Percentiles rank a stretch among this genome's conserved stretches.
Conservation (phyloP, 2,888 invertebrate genomes). For the Hoplodrina ambigua region DNA sequence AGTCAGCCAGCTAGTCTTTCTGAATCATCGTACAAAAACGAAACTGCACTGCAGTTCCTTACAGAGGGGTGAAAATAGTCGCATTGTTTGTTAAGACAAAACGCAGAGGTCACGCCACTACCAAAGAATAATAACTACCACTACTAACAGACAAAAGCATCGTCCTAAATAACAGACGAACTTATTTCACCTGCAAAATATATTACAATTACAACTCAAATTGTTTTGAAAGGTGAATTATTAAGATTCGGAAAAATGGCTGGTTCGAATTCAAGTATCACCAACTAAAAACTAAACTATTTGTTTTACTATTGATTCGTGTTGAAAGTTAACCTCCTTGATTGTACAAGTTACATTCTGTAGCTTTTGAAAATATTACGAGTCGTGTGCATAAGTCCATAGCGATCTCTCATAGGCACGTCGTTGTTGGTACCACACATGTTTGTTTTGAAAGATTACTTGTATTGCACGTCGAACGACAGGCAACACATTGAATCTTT, state of each 20-base stretch:
- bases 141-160: constrained; percentile 53
- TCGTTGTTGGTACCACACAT: not conserved
- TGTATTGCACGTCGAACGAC: not conserved
- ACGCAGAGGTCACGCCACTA: constrained; percentile 52
- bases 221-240: not conserved
- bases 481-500: constrained; percentile 11
- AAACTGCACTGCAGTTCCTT: constrained; percentile 51
- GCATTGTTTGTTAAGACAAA: constrained; percentile 64
- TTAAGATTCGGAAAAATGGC: too few relatives aligned
- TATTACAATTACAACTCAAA: not conserved
- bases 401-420: not conserved
- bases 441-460: not conserved
- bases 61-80: constrained; percentile 52
- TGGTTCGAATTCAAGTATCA: too few relatives aligned
- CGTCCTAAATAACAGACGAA: constrained; percentile 50
- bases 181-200: constrained; percentile 28
- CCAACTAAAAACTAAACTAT: too few relatives aligned
- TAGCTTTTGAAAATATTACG: not conserved
- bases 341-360: not conserved
- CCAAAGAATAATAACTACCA: too few relatives aligned
- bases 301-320: too few relatives aligned
- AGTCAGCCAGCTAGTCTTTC: constrained; percentile 33
- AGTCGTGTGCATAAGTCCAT: not conserved
- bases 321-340: too few relatives aligned
- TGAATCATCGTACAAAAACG: constrained; percentile 48